Base-by-base conservation (phyloP, 2,113 vertebrate genomes). In the Pteronura brasiliensis region DNA sequence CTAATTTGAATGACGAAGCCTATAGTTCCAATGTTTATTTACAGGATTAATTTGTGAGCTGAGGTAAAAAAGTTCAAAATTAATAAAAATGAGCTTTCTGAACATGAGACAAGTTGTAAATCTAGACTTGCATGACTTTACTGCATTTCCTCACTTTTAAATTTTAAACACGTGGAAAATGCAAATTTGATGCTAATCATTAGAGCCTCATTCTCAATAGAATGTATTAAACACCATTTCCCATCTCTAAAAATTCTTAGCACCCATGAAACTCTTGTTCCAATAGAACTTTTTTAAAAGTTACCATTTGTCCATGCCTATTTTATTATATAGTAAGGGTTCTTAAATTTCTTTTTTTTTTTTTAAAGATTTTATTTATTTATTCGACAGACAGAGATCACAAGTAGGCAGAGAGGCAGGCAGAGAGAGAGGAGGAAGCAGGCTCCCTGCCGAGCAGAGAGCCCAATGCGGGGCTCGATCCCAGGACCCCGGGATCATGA, bases 121-220 rank as follows among this genome's bases (percentile, higher is more conserved):
- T 63, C 57, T 95, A 9, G 34, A 88, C 57, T 93, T 90, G 63
- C 93, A 96, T 82, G 23, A 92, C 85, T 95, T 7, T 63, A 67
- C 88, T 61, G 7, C 86, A 94, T 89, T 81, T 92, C 77, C 95
- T 97, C 25, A 85, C 61, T 81, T 95, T 82, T 39, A 90, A 55
- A 55, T 89, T 91, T 93, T 90, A 95, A 97, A 97, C 10, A 86
- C 88, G 88, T 36, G 81, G n/a, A 95, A 95, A 94, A 79, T 67
- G n/a, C 12, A 82, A 3, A 95, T 71, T 49, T 89, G n/a, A 88
- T 86, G 93, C 65, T 88, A 92, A 76, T 84, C 77, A 93, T 67
- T 88, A 94, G n/a, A 88, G 3, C 52, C 88, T 91, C 49, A 69
- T 79, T 87, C 65, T 65, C 88, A 87, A 71, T 3, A 90, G 49